Conservation (phyloP, 2,888 invertebrate genomes). For the Lasioglossum leucozonium region DNA sequence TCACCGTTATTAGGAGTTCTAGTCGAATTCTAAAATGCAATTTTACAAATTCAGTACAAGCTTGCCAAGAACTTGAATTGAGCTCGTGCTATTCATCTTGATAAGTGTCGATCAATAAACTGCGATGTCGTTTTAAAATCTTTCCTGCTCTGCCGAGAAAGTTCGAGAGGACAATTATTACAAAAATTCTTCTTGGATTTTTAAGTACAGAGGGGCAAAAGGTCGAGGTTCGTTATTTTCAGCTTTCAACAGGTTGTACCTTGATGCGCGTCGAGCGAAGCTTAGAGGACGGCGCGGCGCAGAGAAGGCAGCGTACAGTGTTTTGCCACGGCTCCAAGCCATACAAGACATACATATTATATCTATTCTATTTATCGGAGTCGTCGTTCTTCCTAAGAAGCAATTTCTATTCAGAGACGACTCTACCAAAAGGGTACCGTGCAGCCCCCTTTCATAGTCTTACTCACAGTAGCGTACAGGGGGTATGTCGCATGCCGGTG, state of each 20-base stretch:
- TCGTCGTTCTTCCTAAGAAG: constrained; percentile 9
- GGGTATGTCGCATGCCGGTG: constrained; percentile 80
- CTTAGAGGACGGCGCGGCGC: not conserved
- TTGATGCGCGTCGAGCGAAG: not conserved
- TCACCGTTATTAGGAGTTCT: too few species aligned
- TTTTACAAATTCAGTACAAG: too few species aligned
- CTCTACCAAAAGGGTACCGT: constrained; percentile 60
- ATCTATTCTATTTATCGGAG: not conserved
- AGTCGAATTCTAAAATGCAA: too few species aligned
- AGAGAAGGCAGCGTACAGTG: not conserved
- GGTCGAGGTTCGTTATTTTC: not conserved
- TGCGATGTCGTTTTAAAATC: not conserved
- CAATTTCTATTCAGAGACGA: constrained; percentile 22
- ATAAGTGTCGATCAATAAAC: not conserved
- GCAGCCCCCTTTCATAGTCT: constrained; percentile 70
- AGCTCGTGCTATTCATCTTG: not conserved
- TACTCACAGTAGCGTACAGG: constrained; percentile 78
- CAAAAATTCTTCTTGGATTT: not conserved
- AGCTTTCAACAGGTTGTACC: not conserved
- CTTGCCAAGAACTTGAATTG: not conserved
- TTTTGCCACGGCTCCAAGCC: not conserved
- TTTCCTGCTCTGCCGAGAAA: not conserved
- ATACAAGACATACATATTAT: not conserved
- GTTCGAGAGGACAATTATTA: not conserved
- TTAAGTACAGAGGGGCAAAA: not conserved